Evolutionary conservation across 2,797 vertebrate genomes (phyloP), one percentile per base, ranked within the genome.

Genomic region (Naso thynnoides): DNA sequence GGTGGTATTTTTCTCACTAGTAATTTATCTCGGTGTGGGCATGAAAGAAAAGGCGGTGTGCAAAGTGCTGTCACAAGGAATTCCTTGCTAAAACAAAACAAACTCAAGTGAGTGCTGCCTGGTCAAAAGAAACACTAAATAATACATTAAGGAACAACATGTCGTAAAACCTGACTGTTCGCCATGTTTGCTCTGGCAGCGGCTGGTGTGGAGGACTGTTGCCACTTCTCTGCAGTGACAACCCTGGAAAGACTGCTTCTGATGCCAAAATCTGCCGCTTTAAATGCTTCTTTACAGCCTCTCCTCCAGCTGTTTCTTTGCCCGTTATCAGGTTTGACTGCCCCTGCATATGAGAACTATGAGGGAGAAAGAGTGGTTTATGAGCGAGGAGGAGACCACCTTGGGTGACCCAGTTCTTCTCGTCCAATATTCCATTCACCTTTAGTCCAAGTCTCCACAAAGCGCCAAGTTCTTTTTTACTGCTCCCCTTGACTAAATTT

Each of bases 71-170:
- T 81, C 78, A 53, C 44, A 64, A 78, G 76, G 76, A 88, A 90
- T 90, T 87, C 78, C 87, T 88, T 5, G 18, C 61, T 66, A 73
- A 76, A 87, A 85, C 78, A 77, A 89, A 90, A 91, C 78, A 90
- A 85, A 84, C 64, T 73, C 64, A 76, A 86, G 84, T 58, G 53
- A 84, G 73, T 77, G 71, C 56, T 68, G 65, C 70, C 72, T 67
- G 79, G 69, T 79, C 57, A 38, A 67, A 79, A 76, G 59, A 82
- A 86, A 74, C 68, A 63, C 68, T 65, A 85, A 87, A 89, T 89
- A 86, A 91, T 78, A 73, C 78, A 79, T 73, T 63, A 77, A 79
- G 70, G 64, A 83, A 83, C 79, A 88, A 84, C 78, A 76, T n/a
- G 52, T 60, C 58, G 38, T 89, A 82, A 88, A 91, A 84, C 82